Evolutionary conservation across 2,888 invertebrate genomes (phyloP).

Genomic region (Venusia cambrica): DNA sequence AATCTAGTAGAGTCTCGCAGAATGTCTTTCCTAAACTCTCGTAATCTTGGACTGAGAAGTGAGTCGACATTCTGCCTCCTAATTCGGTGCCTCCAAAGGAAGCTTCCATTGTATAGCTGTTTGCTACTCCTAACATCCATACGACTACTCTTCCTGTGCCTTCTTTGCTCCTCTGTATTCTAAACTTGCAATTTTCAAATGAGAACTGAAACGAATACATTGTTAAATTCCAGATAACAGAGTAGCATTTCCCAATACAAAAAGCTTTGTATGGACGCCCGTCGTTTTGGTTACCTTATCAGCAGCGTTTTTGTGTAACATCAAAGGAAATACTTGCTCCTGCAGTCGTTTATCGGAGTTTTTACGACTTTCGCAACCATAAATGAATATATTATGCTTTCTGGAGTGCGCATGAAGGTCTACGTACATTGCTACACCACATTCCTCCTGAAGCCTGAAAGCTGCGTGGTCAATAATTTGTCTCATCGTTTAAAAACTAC

Average conservation of each 20-base stretch:
- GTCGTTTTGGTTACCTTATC: conserved; percentile 84
- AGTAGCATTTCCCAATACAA: neutral
- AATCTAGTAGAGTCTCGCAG: conserved; percentile 95
- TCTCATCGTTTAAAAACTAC: conserved; percentile 8
- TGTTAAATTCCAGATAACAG: no score
- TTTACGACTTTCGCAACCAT: conserved; percentile 95
- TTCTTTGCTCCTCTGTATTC: conserved; percentile 95
- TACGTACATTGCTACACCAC: conserved; percentile 94
- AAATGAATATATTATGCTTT: conserved; percentile 97
- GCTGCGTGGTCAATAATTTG: conserved; percentile 19
- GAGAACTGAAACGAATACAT: conserved; percentile 92
- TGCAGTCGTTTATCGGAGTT: conserved; percentile 89
- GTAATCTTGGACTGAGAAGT: conserved; percentile 87
- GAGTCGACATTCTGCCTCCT: conserved; percentile 90
- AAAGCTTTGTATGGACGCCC: neutral
- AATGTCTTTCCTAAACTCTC: conserved; percentile 91
- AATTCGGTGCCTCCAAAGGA: conserved; percentile 95
- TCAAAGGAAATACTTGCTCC: conserved; percentile 96
- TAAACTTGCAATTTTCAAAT: conserved; percentile 96
- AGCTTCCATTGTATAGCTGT: conserved; percentile 97
- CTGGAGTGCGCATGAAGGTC: conserved; percentile 97
- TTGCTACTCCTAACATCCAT: conserved; percentile 96
- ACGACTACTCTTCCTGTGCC: conserved; percentile 96
- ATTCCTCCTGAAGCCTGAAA: conserved; percentile 91
- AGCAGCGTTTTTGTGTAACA: conserved; percentile 95